Evolutionary conservation across 2,797 vertebrate species (phyloP), one percentile per base, ranked within the genome.

Genomic region (Mormyrus hasselquistii): DNA sequence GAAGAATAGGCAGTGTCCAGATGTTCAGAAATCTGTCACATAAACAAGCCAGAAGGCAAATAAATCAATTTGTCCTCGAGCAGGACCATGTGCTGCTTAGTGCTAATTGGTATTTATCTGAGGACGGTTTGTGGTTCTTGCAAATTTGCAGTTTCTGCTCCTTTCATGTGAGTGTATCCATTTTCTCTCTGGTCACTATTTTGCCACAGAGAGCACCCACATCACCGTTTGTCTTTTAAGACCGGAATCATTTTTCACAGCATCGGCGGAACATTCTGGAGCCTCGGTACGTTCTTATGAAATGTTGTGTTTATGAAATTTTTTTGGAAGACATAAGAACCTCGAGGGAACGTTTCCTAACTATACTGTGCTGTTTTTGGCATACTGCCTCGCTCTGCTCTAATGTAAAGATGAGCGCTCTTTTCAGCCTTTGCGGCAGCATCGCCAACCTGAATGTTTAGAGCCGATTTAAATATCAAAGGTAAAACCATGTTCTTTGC

Each of bases 381-480:
- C 4, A 1, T 0, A 14, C 25, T 1, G 22, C 22, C 8, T 34
- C 3, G 10, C 25, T 69, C 10, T 69, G 62, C 62, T 34, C 25
- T 4, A 34, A 34, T 69, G 65, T 73, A 73, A 73, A 38, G 65
- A 12, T 14, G 25, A 73, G 0, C 65, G 0, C 1, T 16, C 38
- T 44, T 0, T 6, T 4, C 38, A 41, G 2, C 25, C 73, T 79
- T 79, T 79, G 73, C 0, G 5, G 38, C 16, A 6, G 38, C 14
- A 79, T 79, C 16, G 6, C 38, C 16, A 7, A n/a, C 73, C 73
- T 44, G 73, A n/a, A 44, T 79, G 73, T 79, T 79, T 44, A 44
- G 16, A 93, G 91, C 92, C 3, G 52, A 95, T 95, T 94, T 94
- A 90, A 95, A 96, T 95, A 95, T 95, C 94, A 95, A 95, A 95